phyloP scores from a whole-genome alignment of 2,797 vertebrate species.

The Trematomus bernacchii region DNA sequence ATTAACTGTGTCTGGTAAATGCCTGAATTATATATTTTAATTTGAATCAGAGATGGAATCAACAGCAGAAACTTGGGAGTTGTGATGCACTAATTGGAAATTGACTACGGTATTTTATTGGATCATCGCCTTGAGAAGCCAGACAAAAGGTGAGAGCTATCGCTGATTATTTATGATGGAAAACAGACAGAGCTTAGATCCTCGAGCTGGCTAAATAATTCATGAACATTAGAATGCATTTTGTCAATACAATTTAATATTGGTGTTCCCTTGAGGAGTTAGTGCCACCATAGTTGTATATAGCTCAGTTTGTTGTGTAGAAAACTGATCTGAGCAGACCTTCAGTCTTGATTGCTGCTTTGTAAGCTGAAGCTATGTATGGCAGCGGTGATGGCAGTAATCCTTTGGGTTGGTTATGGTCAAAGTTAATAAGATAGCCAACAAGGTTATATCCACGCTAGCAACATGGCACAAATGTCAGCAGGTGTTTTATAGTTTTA shows the following conservation, averaged over 20 bases:
- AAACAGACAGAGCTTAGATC: slow-evolving; percentile 18
- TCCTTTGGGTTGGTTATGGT: background rate
- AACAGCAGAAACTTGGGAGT: slow-evolving; percentile 50
- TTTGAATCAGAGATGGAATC: slow-evolving; percentile 58
- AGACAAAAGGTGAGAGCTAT: slow-evolving; percentile 44
- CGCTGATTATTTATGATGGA: slow-evolving; percentile 40
- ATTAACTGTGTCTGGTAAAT: slow-evolving; percentile 60
- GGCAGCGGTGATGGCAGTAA: background rate
- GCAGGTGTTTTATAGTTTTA: too few species aligned
- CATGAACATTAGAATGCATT: slow-evolving; percentile 31
- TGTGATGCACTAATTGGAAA: slow-evolving; percentile 54
- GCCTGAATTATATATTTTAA: slow-evolving; percentile 56
- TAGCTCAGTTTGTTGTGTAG: background rate
- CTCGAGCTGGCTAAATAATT: slow-evolving; percentile 37
- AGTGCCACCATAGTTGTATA: background rate
- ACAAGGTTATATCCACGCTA: too few species aligned
- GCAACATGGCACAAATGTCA: too few species aligned
- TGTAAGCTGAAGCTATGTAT: background rate
- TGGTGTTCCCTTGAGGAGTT: slow-evolving; percentile 6
- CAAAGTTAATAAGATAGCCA: background rate
- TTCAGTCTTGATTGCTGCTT: slow-evolving; percentile 1
- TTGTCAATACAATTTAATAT: slow-evolving; percentile 35
- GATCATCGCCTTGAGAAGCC: slow-evolving; percentile 40
- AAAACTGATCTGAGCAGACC: slow-evolving; percentile 12
- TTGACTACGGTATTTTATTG: slow-evolving; percentile 35